Evolutionary conservation across 2,888 invertebrate genomes (phyloP), one percentile per base, ranked within the genome.

Genomic region (Dynastes grantii): DNA sequence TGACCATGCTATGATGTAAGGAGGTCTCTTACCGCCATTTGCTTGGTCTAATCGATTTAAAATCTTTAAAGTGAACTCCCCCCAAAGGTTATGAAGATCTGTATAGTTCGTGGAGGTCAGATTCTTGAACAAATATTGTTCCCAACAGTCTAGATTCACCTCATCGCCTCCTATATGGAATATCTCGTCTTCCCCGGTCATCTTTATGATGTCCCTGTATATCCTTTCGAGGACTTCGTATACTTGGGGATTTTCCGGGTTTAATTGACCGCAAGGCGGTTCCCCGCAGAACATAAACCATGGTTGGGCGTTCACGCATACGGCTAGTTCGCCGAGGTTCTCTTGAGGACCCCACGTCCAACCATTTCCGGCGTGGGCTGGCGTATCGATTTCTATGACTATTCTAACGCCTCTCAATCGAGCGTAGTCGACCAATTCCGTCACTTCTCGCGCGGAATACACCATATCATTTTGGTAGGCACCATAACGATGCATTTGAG

Each of bases 301-400:
- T 0, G 95, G 95, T 84, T 94, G 94, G 76, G 93, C 92, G 87
- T 96, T 96, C 11, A 96, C 92, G 87, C 96, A 96, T 80, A 96
- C 91, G 9, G 95, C 95, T 53, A 96, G 89, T 77, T 95, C 93
- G 0, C 96, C 96, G 75, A 95, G 89, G 0, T 95, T 95, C 77
- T 93, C 92, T 76, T 92, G 90, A 0, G 93, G 92, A 22, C 95
- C 95, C 95, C 95, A 96, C 81, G 93, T 92, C 96, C 96, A 96
- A 0, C 96, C 96, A 83, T 95, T 94, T 2, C 96, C 96, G 1
- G 95, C 95, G 88, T 97, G 97, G 3, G 96, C 96, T 0, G 98
- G 98, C 11, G 96, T 94, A 89, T 97, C 97, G 77, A 97, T 93
- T 89, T 98, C 98, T 0, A 97, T 92, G 76, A 98, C 89, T 11